A percentile compares a stretch with the other conserved stretches of the same genome.
These are phyloP conservation scores for Hipparchia sbordonii DNA, from an alignment of 2,888 invertebrate species.

Conservation along the genomic window DNA sequence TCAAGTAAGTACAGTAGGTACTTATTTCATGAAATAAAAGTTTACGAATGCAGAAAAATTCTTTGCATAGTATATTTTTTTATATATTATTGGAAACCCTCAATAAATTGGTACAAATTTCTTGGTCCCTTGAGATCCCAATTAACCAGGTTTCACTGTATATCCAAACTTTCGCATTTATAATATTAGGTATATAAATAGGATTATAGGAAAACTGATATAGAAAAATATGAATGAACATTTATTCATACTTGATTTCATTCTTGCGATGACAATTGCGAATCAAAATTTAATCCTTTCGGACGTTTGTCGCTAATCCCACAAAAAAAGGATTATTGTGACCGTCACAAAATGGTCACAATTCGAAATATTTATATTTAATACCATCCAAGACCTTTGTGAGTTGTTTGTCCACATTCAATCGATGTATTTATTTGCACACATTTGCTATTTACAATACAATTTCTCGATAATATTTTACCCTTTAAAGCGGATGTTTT, in stretches of 20 bases:
- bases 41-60: too few relatives aligned
- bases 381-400: constrained; percentile 59
- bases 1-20: too few relatives aligned
- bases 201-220: background rate
- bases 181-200: too few relatives aligned
- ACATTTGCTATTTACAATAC: constrained; percentile 58
- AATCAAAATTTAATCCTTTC: constrained; percentile 48
- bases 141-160: too few relatives aligned
- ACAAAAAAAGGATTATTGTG: constrained; percentile 50
- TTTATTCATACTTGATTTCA: constrained; percentile 24
- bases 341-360: constrained; percentile 53
- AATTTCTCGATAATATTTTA: constrained; percentile 48
- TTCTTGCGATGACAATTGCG: constrained; percentile 37
- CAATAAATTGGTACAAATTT: too few relatives aligned
- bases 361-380: constrained; percentile 67
- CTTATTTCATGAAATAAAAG: too few relatives aligned
- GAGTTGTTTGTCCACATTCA: constrained; percentile 74
- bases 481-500: constrained; percentile 71
- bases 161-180: too few relatives aligned
- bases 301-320: constrained; percentile 48
- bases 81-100: too few relatives aligned
- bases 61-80: too few relatives aligned
- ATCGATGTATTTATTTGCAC: constrained; percentile 63
- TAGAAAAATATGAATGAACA: constrained; percentile 36
- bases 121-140: too few relatives aligned